Percentiles rank a stretch among this genome's conserved stretches.
phyloP scores from a whole-genome alignment of 2,888 invertebrate species.

The Pachycephus smyrnensis region DNA sequence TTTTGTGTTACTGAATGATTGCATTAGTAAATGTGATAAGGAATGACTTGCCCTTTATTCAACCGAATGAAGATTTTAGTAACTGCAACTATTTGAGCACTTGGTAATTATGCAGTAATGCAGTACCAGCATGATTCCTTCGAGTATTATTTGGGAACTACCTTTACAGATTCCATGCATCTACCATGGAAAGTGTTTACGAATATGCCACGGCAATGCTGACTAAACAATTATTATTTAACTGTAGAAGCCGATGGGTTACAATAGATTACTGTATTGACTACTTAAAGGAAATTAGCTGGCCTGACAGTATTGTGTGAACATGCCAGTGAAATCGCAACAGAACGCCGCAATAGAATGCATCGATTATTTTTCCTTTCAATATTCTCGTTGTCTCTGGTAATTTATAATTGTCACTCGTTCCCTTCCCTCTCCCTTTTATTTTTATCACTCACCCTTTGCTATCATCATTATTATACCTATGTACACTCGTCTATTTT shows the following conservation, averaged over 20 bases:
- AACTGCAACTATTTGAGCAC: not conserved
- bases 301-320: not conserved
- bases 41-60: not conserved
- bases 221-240: not conserved
- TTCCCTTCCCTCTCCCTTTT: not conserved
- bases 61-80: not conserved
- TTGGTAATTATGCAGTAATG: not conserved
- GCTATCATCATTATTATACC: not conserved
- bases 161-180: not conserved
- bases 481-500: not conserved
- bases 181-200: not conserved
- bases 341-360: not conserved
- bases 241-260: not conserved
- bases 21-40: not conserved
- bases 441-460: not conserved
- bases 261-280: not conserved
- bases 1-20: not conserved
- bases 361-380: not conserved
- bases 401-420: not conserved
- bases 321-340: not conserved
- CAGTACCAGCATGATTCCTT: not conserved
- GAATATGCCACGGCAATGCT: not conserved
- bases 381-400: not conserved
- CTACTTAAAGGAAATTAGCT: not conserved
- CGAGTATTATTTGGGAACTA: not conserved